Base-by-base conservation (phyloP, 2,888 invertebrate species). In the Gryllus longicercus region DNA sequence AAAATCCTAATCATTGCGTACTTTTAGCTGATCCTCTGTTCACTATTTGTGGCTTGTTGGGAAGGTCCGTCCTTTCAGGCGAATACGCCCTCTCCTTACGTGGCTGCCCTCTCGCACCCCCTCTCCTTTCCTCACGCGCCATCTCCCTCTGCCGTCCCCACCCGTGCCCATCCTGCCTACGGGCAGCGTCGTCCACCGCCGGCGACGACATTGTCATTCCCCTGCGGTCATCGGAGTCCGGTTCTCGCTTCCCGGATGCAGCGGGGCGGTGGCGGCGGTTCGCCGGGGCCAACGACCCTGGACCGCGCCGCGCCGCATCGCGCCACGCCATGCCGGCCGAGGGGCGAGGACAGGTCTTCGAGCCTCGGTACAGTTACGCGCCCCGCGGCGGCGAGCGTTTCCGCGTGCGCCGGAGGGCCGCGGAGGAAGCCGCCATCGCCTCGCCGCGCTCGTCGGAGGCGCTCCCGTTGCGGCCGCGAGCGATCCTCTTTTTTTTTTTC, bases 161-260 rank as follows among this genome's bases (percentile, higher is more conserved):
- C 38, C 38, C 38, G 8, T 38, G 38, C 38, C 38, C 38, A 38
- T 38, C 38, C 38, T 38, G 38, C 38, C 38, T 8, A 16, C 63
- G 63, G 8, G 63, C 63, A n/a, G n/a, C 63, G 63, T 14, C n/a
- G 63, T 63, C 63, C n/a, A 63, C n/a, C 63, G 63, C 63, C 14
- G n/a, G 4, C 63, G 63, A 63, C 14, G 63, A n/a, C 63, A 63
- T 63, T 63, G 63, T 63, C 63, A 63, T 63, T 63, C 63, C n/a
- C 63, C 63, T 63, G 63, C 63, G 63, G 14, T 63, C 63, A 63
- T n/a, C n/a, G n/a, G 63, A n/a, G 63, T 14, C 63, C 63, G 63
- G 63, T 63, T 63, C 63, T 63, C 63, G 63, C 63, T 63, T 63
- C 63, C 63, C 63, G 63, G 63, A 63, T 63, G 63, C 63, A 18